Conservation (phyloP, 2,888 invertebrate genomes). For the Thecocarcelia acutangulata region DNA sequence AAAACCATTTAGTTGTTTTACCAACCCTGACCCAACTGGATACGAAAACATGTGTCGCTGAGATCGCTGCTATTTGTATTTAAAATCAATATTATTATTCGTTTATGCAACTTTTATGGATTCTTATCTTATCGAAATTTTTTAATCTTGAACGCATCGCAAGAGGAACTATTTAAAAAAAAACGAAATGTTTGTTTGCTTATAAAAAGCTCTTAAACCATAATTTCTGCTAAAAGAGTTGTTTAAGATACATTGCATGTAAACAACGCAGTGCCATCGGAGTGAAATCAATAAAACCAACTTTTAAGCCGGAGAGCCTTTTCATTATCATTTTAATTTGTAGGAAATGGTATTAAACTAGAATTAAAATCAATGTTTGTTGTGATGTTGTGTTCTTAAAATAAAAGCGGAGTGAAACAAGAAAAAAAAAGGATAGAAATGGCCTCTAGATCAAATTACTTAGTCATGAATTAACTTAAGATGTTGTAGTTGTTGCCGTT, state of each 20-base stretch:
- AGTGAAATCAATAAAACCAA: slow-evolving; percentile 52
- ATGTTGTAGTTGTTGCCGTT: slow-evolving; percentile 66
- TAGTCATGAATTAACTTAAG: slow-evolving; percentile 65
- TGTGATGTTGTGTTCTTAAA: slow-evolving; percentile 22
- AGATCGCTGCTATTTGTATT: slow-evolving; percentile 21
- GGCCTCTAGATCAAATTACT: slow-evolving; percentile 65
- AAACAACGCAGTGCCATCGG: slow-evolving; percentile 52
- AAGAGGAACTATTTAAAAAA: slow-evolving; percentile 21
- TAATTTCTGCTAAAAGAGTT: slow-evolving; percentile 58
- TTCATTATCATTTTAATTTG: slow-evolving; percentile 17
- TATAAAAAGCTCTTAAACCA: slow-evolving; percentile 59
- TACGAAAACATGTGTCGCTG: slow-evolving; percentile 43
- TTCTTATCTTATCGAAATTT: slow-evolving; percentile 65
- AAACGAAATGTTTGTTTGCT: slow-evolving; percentile 34
- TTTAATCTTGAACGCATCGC: slow-evolving; percentile 36
- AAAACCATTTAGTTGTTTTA: slow-evolving; percentile 17
- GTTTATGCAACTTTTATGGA: slow-evolving; percentile 60
- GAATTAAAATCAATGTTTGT: slow-evolving; percentile 56
- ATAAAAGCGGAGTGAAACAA: slow-evolving; percentile 8
- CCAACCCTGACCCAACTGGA: background rate
- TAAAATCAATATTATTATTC: slow-evolving; percentile 48
- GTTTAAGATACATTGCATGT: slow-evolving; percentile 55
- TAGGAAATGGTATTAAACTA: slow-evolving; percentile 45
- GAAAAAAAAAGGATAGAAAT: slow-evolving; percentile 47
- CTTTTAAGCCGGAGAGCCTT: slow-evolving; percentile 8